phyloP scores from a whole-genome alignment of 2,113 vertebrate species.

The Misgurnus anguillicaudatus region DNA sequence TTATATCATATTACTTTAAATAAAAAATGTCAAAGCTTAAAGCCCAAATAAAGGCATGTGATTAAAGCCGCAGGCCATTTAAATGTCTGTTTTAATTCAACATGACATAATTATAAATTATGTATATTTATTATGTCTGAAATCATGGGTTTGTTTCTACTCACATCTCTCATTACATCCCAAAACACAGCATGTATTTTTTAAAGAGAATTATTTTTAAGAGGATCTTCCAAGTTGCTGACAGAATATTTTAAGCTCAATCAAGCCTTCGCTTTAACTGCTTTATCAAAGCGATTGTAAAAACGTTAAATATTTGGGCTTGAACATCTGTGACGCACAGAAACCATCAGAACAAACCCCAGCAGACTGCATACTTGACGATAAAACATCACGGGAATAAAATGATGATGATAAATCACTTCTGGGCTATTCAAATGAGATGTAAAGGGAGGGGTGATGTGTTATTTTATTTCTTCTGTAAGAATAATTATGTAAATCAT shows the following conservation, averaged over 20 bases:
- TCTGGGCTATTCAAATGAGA: neutral
- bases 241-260: neutral
- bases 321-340: slow-evolving; percentile 2
- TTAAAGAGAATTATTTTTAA: neutral
- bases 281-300: neutral
- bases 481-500: too few species aligned
- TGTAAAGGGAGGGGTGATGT: too few species aligned
- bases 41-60: neutral
- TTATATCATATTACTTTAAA: neutral
- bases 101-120: slow-evolving; percentile 9
- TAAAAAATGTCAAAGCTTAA: neutral
- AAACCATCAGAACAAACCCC: slow-evolving; percentile 7
- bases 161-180: too few species aligned
- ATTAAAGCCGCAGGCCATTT: neutral
- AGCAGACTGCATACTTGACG: neutral
- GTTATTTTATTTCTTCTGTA: too few species aligned
- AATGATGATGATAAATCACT: neutral
- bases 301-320: neutral
- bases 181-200: too few species aligned
- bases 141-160: neutral
- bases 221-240: too few species aligned
- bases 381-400: neutral
- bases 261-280: neutral
- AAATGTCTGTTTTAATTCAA: neutral
- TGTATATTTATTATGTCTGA: neutral